phyloP scores from a whole-genome alignment of 2,888 invertebrate species.

The Melikaiella ostensackeni region DNA sequence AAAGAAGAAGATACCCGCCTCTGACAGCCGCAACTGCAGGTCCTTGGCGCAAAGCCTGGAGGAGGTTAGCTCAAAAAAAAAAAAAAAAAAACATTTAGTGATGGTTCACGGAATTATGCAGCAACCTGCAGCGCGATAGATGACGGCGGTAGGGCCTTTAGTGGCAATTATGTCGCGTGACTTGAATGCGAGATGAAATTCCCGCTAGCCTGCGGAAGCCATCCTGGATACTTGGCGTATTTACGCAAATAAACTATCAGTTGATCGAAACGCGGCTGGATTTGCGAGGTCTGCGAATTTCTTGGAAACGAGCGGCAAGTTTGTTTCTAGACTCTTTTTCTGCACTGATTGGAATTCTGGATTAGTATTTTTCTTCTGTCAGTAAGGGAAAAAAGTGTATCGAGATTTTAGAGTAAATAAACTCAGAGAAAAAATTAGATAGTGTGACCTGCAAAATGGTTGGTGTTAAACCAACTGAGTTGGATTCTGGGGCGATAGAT shows the following conservation, averaged over 20 bases:
- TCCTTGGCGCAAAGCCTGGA: slow-evolving; percentile 22
- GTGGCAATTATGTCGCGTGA: slow-evolving; percentile 52
- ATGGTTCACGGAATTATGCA: slow-evolving; percentile 38
- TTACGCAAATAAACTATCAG: slow-evolving; percentile 39
- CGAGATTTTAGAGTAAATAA: background rate
- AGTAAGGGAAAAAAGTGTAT: background rate
- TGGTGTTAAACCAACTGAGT: too few relatives aligned
- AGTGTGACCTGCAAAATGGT: too few relatives aligned
- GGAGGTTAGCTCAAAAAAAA: background rate
- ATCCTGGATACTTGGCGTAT: slow-evolving; percentile 36
- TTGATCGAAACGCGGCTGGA: slow-evolving; percentile 36
- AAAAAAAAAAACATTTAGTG: slow-evolving; percentile 21
- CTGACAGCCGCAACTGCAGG: slow-evolving; percentile 35
- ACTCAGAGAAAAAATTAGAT: too few relatives aligned
- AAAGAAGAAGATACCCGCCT: slow-evolving; percentile 37
- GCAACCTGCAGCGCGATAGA: slow-evolving; percentile 5
- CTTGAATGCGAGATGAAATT: slow-evolving; percentile 54
- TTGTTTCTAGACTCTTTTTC: slow-evolving; percentile 19
- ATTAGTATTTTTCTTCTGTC: background rate
- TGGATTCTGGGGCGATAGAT: too few relatives aligned
- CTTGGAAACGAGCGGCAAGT: slow-evolving; percentile 34
- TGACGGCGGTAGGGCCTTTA: slow-evolving; percentile 40
- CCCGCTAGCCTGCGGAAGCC: slow-evolving; percentile 45
- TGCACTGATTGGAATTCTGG: slow-evolving; percentile 19
- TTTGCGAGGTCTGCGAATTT: slow-evolving; percentile 41